A percentile compares a stretch with the other conserved stretches of the same genome.
Conservation (phyloP, 2,113 vertebrate species). For the Sardina pilchardus region DNA sequence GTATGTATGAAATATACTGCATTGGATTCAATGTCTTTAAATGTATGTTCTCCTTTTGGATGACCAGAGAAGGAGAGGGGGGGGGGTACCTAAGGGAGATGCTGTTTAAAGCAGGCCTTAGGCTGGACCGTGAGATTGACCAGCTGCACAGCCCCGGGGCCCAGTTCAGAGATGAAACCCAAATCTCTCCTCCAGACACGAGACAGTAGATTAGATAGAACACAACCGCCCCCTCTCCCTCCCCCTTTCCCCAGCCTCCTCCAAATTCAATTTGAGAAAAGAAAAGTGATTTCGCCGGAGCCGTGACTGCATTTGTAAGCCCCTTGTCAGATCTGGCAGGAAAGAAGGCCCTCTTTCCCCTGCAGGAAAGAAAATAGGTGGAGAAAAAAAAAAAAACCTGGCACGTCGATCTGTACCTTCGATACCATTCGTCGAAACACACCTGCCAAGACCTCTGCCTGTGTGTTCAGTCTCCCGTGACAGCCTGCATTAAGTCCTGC, state of each 20-base stretch:
- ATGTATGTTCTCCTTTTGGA: not conserved
- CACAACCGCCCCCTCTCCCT: not conserved
- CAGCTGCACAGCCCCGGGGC: not conserved
- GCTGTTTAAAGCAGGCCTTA: not conserved
- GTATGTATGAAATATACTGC: not conserved
- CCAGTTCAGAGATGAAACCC: not conserved
- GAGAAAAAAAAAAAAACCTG: not conserved
- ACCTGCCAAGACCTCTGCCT: not conserved
- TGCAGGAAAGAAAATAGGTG: not conserved
- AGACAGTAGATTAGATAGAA: constrained; percentile 1
- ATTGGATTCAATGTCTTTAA: not conserved
- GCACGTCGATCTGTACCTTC: not conserved
- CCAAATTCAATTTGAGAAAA: constrained; percentile 14
- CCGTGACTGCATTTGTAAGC: constrained; percentile 11
- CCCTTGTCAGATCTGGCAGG: constrained; percentile 7
- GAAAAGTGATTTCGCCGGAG: not conserved
- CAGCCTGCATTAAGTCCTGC: not conserved
- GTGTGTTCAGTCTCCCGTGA: not conserved
- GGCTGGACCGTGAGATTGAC: not conserved
- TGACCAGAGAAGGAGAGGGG: not conserved
- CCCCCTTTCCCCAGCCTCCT: not conserved
- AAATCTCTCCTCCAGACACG: not conserved
- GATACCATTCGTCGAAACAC: not conserved
- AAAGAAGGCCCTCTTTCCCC: not conserved
- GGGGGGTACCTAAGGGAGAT: not conserved